Conservation (phyloP, 2,888 invertebrate species). For the Thecophora atra region DNA sequence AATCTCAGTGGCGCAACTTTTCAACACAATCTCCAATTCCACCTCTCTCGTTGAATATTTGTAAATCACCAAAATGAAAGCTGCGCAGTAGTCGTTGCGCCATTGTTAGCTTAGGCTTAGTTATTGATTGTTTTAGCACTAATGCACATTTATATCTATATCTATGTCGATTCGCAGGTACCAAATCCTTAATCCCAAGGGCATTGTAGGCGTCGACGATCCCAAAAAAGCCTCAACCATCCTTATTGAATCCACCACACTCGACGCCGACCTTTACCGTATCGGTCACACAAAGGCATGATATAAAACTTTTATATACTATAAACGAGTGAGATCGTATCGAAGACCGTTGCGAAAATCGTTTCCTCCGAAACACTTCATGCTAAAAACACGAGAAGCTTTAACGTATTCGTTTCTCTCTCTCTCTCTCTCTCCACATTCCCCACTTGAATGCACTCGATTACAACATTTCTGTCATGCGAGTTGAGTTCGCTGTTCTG, state of each 20-base stretch:
- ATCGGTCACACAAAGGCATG: constrained; percentile 99
- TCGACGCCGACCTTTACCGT: constrained; percentile 92
- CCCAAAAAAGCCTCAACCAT: constrained; percentile 84
- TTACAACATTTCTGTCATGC: not conserved
- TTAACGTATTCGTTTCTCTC: too few species aligned
- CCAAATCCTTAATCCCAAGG: constrained; percentile 97
- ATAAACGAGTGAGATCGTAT: too few species aligned
- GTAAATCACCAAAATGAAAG: too few species aligned
- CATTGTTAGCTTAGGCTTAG: too few species aligned
- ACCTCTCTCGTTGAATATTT: too few species aligned
- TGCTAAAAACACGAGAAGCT: constrained; percentile 44
- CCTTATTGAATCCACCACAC: constrained; percentile 83
- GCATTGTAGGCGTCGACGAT: constrained; percentile 78
- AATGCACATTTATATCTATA: constrained; percentile 28
- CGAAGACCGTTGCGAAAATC: not conserved
- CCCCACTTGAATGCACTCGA: too few species aligned
- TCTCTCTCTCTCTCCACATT: not conserved
- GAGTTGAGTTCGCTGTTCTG: not conserved
- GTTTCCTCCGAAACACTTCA: not conserved
- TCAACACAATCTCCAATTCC: too few species aligned
- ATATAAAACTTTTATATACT: constrained; percentile 53
- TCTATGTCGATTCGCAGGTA: constrained; percentile 74
- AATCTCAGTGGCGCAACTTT: too few species aligned
- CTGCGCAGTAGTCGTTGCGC: too few species aligned
- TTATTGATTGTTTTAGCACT: not conserved